A percentile compares a stretch with the other conserved stretches of the same genome.
Evolutionary conservation across 1,140 invertebrate species (phyloP).

Genomic region (Vollenhovia emeryi): DNA sequence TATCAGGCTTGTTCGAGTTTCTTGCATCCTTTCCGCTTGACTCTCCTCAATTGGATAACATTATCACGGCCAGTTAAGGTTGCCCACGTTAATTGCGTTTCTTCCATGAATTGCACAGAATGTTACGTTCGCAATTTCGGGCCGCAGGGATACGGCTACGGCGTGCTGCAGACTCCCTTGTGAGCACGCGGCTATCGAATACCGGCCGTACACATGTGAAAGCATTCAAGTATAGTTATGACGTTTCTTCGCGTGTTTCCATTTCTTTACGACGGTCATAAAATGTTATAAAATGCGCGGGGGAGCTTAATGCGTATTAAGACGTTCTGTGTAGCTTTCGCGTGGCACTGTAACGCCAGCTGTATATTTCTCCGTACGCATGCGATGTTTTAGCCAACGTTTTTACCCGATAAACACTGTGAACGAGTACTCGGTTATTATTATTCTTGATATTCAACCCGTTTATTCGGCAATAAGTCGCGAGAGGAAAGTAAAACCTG

Average conservation of each 20-base stretch:
- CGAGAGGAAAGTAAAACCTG: slow-evolving; percentile 1
- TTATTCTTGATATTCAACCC: slow-evolving; percentile 31
- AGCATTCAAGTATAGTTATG: slow-evolving; percentile 49
- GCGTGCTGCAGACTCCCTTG: slow-evolving; percentile 79
- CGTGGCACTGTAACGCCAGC: background rate
- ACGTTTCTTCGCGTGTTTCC: background rate
- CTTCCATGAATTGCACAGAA: slow-evolving; percentile 67
- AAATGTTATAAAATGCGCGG: background rate
- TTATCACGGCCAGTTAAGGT: background rate
- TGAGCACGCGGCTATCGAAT: slow-evolving; percentile 60
- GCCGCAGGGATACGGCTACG: slow-evolving; percentile 81
- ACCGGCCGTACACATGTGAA: background rate
- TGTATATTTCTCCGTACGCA: background rate
- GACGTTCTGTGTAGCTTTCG: background rate
- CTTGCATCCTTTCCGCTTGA: background rate
- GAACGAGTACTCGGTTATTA: background rate
- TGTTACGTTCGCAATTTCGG: slow-evolving; percentile 82
- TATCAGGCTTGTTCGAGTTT: no score
- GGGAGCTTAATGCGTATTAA: background rate
- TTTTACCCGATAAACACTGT: slow-evolving; percentile 27
- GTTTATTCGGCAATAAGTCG: slow-evolving; percentile 8
- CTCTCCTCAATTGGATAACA: background rate
- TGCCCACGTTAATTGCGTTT: slow-evolving; percentile 11
- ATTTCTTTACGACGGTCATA: slow-evolving; percentile 22
- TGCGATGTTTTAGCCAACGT: background rate